A percentile compares a stretch with the other conserved stretches of the same genome.
phyloP scores from a whole-genome alignment of 2,888 invertebrate genomes.

The Hemistola chrysoprasaria region DNA sequence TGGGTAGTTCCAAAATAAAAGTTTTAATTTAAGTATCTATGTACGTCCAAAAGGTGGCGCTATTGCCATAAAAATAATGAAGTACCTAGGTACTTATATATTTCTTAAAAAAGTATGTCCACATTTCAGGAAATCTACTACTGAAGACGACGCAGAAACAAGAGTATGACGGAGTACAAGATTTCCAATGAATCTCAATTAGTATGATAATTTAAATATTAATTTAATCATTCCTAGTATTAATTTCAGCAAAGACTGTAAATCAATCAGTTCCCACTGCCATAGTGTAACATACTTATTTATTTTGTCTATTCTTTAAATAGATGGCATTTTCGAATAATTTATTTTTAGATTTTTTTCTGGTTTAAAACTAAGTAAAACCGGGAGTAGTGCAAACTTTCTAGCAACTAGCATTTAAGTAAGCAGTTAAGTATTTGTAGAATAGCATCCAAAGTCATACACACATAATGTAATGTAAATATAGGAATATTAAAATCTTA shows the following conservation, averaged over 20 bases:
- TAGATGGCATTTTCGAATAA: conserved; percentile 33
- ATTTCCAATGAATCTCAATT: conserved; percentile 81
- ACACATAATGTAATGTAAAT: conserved; percentile 42
- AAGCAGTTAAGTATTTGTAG: conserved; percentile 15
- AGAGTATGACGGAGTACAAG: conserved; percentile 76
- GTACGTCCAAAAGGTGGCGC: too few species aligned
- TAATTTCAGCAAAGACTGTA: conserved; percentile 70
- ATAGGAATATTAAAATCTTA: conserved; percentile 30
- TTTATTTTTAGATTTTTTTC: conserved; percentile 18
- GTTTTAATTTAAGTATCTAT: too few species aligned
- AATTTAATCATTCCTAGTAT: conserved; percentile 36
- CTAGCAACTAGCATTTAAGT: conserved; percentile 4
- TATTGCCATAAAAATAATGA: background rate
- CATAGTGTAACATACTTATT: conserved; percentile 60
- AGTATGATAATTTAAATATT: conserved; percentile 57
- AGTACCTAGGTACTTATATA: background rate
- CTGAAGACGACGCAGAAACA: conserved; percentile 79
- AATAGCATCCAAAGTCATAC: conserved; percentile 53
- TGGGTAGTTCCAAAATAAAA: too few species aligned
- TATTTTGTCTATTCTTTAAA: conserved; percentile 55
- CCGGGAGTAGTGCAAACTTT: conserved; percentile 22
- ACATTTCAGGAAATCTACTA: conserved; percentile 78
- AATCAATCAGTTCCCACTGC: conserved; percentile 72
- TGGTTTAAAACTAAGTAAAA: conserved; percentile 29
- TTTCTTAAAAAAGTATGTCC: conserved; percentile 7